These are phyloP conservation scores for Acanthisitta chloris DNA, from an alignment of 2,113 vertebrate species.

Conservation along the genomic window DNA sequence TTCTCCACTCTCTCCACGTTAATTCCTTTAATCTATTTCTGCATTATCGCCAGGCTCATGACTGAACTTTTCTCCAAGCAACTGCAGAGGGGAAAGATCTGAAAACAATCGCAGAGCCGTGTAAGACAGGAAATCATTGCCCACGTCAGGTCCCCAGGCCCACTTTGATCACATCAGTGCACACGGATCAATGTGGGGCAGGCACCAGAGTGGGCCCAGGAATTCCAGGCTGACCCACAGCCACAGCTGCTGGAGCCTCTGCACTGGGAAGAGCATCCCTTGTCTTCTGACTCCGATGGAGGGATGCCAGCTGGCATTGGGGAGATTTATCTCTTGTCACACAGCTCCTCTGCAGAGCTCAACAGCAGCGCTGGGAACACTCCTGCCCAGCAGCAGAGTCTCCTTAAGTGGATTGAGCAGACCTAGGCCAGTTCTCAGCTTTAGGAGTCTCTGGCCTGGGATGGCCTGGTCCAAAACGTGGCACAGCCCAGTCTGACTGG, in stretches of 20 bases:
- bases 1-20: not conserved
- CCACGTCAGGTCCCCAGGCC: not conserved
- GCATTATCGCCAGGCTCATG: not conserved
- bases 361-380: not conserved
- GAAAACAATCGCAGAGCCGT: not conserved
- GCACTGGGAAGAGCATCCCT: not conserved
- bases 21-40: not conserved
- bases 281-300: not conserved
- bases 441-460: not conserved
- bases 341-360: not conserved
- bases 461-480: not conserved
- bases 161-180: not conserved
- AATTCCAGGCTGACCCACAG: not conserved
- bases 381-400: not conserved
- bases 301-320: not conserved
- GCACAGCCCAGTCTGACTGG: not conserved
- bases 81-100: not conserved
- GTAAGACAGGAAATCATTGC: constrained; percentile 15
- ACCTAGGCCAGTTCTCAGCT: not conserved
- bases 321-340: not conserved
- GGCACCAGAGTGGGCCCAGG: not conserved
- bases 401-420: not conserved
- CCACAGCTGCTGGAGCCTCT: not conserved
- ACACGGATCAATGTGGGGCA: not conserved
- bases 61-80: not conserved